Conservation (phyloP, 1,140 invertebrate species). For the Drosophila asahinai region DNA sequence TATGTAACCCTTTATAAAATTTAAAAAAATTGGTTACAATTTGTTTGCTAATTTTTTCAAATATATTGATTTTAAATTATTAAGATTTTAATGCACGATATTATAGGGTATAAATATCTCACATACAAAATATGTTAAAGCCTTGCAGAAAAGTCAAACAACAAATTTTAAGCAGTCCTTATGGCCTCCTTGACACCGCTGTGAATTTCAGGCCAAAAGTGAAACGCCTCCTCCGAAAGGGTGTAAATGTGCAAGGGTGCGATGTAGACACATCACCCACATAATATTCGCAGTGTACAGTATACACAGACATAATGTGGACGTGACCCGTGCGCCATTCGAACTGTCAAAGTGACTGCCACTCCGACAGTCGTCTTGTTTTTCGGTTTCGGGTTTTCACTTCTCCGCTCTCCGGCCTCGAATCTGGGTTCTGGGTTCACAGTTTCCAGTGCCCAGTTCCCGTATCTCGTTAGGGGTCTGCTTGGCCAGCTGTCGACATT, state of each 20-base stretch:
- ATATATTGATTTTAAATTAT: too few relatives aligned
- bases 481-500: conserved; percentile 68
- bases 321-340: conserved; percentile 56
- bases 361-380: conserved; percentile 27
- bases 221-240: background rate
- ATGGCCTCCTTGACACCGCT: background rate
- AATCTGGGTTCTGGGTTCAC: background rate
- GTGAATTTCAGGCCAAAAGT: background rate
- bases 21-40: too few relatives aligned
- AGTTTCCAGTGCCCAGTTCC: background rate
- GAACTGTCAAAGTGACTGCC: conserved; percentile 38
- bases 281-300: conserved; percentile 30
- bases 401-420: background rate
- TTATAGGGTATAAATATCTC: background rate
- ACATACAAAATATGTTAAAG: conserved; percentile 1
- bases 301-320: conserved; percentile 44
- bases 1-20: too few relatives aligned
- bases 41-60: too few relatives aligned
- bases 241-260: conserved; percentile 4
- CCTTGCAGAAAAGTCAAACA: background rate
- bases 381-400: conserved; percentile 10
- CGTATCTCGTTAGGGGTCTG: conserved; percentile 31
- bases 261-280: background rate
- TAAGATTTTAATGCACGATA: too few relatives aligned
- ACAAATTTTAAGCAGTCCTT: background rate